phyloP scores from a whole-genome alignment of 2,888 invertebrate species.

The Nowickia ferox region DNA sequence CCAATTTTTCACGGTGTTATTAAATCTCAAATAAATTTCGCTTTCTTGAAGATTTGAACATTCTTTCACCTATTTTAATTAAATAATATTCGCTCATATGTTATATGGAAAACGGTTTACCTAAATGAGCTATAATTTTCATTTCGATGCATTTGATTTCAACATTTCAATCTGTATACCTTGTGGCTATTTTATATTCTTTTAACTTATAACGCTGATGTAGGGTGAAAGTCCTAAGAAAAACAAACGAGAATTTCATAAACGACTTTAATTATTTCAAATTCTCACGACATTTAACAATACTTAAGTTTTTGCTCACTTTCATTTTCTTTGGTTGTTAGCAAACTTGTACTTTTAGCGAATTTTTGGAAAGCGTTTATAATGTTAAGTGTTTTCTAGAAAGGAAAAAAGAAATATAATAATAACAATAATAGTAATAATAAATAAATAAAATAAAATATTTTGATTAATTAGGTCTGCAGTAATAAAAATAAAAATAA shows the following conservation, averaged over 20 bases:
- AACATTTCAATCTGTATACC: too few relatives aligned
- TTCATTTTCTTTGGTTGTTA: constrained; percentile 9
- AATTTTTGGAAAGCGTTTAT: constrained; percentile 37
- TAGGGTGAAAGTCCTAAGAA: constrained; percentile 5
- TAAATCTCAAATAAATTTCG: too few relatives aligned
- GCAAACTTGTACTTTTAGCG: constrained; percentile 10
- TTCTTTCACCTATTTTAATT: too few relatives aligned
- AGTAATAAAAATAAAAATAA: constrained; percentile 68
- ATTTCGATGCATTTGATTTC: too few relatives aligned
- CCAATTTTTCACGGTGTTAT: too few relatives aligned
- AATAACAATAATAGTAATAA: too few relatives aligned
- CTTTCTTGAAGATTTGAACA: too few relatives aligned
- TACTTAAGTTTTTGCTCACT: constrained; percentile 49
- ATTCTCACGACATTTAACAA: constrained; percentile 72
- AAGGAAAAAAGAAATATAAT: background rate
- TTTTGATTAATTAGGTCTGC: constrained; percentile 70
- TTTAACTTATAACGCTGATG: background rate
- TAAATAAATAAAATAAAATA: constrained; percentile 2
- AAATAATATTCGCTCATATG: too few relatives aligned
- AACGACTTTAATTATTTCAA: constrained; percentile 69
- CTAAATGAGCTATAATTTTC: too few relatives aligned
- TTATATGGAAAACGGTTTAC: too few relatives aligned
- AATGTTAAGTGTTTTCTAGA: constrained; percentile 34
- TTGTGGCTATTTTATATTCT: background rate
- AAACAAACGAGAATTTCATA: constrained; percentile 30